Base-by-base conservation (phyloP, 2,888 invertebrate species). In the Lasiommata megera region DNA sequence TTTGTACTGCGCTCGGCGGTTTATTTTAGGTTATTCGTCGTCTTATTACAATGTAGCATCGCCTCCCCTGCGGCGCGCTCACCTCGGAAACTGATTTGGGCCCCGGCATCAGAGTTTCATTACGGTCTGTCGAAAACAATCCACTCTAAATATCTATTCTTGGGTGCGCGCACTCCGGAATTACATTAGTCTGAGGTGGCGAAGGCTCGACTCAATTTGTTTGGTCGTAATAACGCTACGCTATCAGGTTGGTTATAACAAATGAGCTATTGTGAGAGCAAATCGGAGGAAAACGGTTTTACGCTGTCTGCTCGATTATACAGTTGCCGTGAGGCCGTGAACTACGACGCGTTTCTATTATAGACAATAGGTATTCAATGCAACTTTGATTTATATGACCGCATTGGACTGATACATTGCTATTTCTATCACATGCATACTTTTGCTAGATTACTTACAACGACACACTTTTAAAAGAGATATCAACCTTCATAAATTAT, bases 121-220 rank as follows among this genome's bases (percentile, higher is more conserved):
- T 90, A 90, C 88, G 89, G 88, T 89, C 90, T 89, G 90, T 89
- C 90, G 89, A 90, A 90, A 90, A 90, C 90, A 90, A 89, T 90
- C 89, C 89, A 89, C 84, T 89, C 89, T 89, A 90, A 90, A 90
- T 88, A 90, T 90, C 89, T 89, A 86, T 89, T 90, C 89, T 90
- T 90, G 87, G 87, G 85, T 78, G 85, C 82, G 83, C 84, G 82
- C 88, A 83, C 84, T 84, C 78, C 80, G 87, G 79, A 88, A 90
- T 90, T 90, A 88, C 88, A 89, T 90, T 90, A 89, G 89, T 89
- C 90, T 90, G 90, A 89, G 90, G 90, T 90, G 90, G 90, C 88
- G 88, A 87, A 88, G 88, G 83, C 88, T 88, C 88, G 86, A 88
- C 88, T 90, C 90, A 88, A 90, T 90, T 90, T 90, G 89, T 90